Conservation (phyloP, 1,140 invertebrate species). For the Idris sp. region DNA sequence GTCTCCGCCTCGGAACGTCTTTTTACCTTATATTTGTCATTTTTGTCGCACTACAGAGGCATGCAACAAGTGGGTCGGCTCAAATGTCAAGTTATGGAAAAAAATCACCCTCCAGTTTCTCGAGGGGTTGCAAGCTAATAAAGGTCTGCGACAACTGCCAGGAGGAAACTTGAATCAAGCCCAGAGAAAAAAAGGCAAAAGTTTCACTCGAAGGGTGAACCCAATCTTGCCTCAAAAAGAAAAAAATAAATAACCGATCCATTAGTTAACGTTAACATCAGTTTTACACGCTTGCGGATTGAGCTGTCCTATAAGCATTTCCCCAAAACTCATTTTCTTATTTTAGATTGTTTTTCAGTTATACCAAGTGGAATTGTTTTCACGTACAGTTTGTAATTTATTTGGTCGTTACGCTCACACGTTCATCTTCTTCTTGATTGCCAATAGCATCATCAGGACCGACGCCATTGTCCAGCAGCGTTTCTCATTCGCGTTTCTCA, state of each 20-base stretch:
- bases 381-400: conserved; percentile 65
- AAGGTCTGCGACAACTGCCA: conserved; percentile 68
- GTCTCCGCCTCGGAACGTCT: conserved; percentile 23
- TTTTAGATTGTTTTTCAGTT: conserved; percentile 7
- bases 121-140: conserved; percentile 66
- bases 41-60: conserved; percentile 40
- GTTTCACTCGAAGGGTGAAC: conserved; percentile 51
- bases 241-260: conserved; percentile 4
- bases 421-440: conserved; percentile 60
- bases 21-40: conserved; percentile 51
- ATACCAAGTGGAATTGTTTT: conserved; percentile 62
- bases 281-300: conserved; percentile 12
- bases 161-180: conserved; percentile 37
- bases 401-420: conserved; percentile 64
- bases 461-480: conserved; percentile 58
- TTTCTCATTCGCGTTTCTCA: too few species aligned
- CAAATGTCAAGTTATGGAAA: conserved; percentile 71
- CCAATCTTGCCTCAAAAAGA: conserved; percentile 13
- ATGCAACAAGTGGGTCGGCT: conserved; percentile 66
- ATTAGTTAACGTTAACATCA: conserved; percentile 45
- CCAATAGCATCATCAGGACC: conserved; percentile 55
- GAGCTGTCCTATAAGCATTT: conserved; percentile 7
- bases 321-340: conserved; percentile 15
- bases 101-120: conserved; percentile 67
- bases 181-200: conserved; percentile 32